Evolutionary conservation across 2,113 vertebrate genomes (phyloP).

Genomic region (Cyanistes caeruleus): DNA sequence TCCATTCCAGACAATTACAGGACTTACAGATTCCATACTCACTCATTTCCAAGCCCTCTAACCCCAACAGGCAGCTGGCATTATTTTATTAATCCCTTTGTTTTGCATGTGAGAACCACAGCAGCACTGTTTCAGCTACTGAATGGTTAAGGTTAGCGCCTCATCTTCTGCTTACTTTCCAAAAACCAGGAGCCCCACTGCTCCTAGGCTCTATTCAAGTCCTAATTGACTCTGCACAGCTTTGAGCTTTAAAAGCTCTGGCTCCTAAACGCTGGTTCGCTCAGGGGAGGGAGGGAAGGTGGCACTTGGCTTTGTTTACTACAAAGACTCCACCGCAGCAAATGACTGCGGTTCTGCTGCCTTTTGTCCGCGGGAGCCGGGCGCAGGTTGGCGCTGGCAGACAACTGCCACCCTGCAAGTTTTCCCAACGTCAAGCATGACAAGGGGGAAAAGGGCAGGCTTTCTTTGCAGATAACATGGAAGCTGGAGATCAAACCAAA

Average conservation of each 20-base stretch:
- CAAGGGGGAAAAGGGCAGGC: constrained; percentile 54
- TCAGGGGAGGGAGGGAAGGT: constrained; percentile 62
- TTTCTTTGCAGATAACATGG: constrained; percentile 26
- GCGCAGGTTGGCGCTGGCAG: constrained; percentile 30
- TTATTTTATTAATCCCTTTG: constrained; percentile 58
- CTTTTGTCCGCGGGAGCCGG: constrained; percentile 47
- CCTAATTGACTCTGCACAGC: constrained; percentile 64
- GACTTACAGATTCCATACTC: not conserved
- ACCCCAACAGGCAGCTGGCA: constrained; percentile 3
- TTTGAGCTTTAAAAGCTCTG: constrained; percentile 61
- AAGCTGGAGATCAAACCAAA: constrained; percentile 50
- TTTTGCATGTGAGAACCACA: not conserved
- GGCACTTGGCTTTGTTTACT: constrained; percentile 66
- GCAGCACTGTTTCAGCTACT: constrained; percentile 20
- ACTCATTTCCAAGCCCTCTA: constrained; percentile 5
- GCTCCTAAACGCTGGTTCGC: constrained; percentile 26
- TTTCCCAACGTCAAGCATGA: constrained; percentile 13
- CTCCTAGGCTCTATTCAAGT: constrained; percentile 40
- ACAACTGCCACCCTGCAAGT: constrained; percentile 29
- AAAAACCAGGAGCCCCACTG: constrained; percentile 46
- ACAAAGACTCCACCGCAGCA: constrained; percentile 58
- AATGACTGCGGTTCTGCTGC: constrained; percentile 51
- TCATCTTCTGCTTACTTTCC: constrained; percentile 34
- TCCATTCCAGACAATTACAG: not conserved
- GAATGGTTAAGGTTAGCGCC: constrained; percentile 35